Percentiles rank a stretch among this genome's conserved stretches.
Evolutionary conservation across 2,113 vertebrate genomes (phyloP).

Genomic region (Prinia subflava): DNA sequence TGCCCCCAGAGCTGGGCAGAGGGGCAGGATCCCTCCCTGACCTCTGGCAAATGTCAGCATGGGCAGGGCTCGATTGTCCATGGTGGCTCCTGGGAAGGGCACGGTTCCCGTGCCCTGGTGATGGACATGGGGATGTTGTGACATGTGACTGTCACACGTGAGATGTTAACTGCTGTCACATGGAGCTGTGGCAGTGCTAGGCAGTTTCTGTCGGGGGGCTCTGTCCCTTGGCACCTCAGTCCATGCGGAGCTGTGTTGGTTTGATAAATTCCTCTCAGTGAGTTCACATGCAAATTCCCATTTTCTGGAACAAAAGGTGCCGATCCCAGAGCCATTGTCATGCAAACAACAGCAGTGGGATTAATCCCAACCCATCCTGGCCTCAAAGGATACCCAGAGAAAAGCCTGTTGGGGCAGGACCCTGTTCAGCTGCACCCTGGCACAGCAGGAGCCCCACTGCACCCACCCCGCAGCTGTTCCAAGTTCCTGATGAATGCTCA

Average conservation of each 20-base stretch:
- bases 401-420: neutral
- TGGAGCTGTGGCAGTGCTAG: neutral
- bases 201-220: neutral
- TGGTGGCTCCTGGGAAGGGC: neutral
- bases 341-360: neutral
- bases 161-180: rapidly evolving
- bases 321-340: neutral
- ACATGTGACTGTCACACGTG: neutral
- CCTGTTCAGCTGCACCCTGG: rapidly evolving
- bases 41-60: neutral
- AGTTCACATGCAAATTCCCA: neutral
- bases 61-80: rapidly evolving
- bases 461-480: neutral
- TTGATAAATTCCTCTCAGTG: neutral
- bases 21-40: neutral
- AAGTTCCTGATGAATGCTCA: rapidly evolving
- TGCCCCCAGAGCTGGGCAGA: neutral
- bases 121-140: neutral
- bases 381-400: neutral
- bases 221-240: neutral
- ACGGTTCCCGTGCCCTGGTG: neutral
- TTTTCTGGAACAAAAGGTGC: neutral
- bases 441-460: neutral
- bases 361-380: neutral
- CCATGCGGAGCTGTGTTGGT: neutral